Evolutionary conservation across 2,888 invertebrate species (phyloP), one percentile per base, ranked within the genome.

Genomic region (Lepidonotus clava): DNA sequence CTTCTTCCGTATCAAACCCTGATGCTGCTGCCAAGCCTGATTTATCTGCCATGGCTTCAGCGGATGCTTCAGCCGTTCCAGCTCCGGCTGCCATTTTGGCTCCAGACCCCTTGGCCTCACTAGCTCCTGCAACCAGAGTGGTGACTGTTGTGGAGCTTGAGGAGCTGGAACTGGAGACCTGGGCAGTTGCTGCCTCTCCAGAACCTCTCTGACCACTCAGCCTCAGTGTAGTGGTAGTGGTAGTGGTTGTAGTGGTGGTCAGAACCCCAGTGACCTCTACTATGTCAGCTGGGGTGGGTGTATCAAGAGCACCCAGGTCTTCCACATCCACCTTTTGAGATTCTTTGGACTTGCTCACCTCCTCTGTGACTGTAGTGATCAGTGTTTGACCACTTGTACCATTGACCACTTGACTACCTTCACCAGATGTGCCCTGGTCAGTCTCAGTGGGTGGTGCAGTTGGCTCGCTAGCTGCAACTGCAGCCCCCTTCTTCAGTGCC

Each of bases 31-130:
- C 18, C 46, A 46, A 8, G 46, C 8, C 18, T 46, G 46, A 46
- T 8, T 18, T n/a, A n/a, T n/a, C n/a, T n/a, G n/a, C n/a, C n/a
- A n/a, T n/a, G n/a, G n/a, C n/a, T n/a, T n/a, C 46, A 46, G 46
- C 46, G 18, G 46, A 8, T 11, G 8, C 18, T 11, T 8, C 46
- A 46, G 8, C 46, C 8, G 11, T 66, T 11, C 14, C 66, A 66
- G 66, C 32, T 24, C 11, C 67, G 2, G 32, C 36, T 6, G 32
- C 4, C 24, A 2, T 2, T 4, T n/a, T 28, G 4, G 56, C 56
- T n/a, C n/a, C 56, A 56, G n/a, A 14, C 56, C 71, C 71, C 24
- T n/a, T 71, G n/a, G n/a, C n/a, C 76, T 34, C 76, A 76, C 76
- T 38, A 61, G n/a, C 11, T 61, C n/a, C 61, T 11, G 28, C n/a